Conservation (phyloP, 2,113 vertebrate genomes). For the Thoracochromis brauschi region DNA sequence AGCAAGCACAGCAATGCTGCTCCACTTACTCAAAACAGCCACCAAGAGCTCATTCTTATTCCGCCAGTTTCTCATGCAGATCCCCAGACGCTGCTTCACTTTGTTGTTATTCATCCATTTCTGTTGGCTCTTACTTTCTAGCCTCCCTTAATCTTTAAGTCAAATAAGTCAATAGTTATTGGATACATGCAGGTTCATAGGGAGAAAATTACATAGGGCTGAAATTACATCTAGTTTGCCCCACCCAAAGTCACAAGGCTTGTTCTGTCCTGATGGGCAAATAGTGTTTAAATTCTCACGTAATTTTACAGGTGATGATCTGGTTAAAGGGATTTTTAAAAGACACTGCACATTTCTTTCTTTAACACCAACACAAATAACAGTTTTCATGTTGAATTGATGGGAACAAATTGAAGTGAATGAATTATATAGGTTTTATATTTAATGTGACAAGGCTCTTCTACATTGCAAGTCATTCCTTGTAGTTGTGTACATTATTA, state of each 20-base stretch:
- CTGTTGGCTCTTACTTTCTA: background rate
- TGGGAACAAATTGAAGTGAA: background rate
- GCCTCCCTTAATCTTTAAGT: background rate
- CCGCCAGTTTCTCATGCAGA: background rate
- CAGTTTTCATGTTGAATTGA: background rate
- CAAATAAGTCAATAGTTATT: background rate
- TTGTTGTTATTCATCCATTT: slow-evolving; percentile 8
- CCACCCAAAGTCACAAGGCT: background rate
- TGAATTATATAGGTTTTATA: background rate
- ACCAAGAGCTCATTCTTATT: slow-evolving; percentile 17
- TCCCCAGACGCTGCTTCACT: background rate
- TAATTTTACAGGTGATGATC: background rate
- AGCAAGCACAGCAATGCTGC: background rate
- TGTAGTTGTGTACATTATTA: background rate
- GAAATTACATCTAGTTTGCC: background rate
- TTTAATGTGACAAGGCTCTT: background rate
- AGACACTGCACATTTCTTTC: background rate
- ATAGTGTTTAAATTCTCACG: background rate
- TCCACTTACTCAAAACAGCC: slow-evolving; percentile 3
- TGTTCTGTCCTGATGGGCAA: background rate
- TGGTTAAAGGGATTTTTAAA: background rate
- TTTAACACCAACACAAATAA: background rate
- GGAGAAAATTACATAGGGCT: background rate
- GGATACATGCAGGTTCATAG: background rate
- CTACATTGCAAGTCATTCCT: background rate